phyloP scores from a whole-genome alignment of 2,888 invertebrate species.

The Phrixothrix hirtus region DNA sequence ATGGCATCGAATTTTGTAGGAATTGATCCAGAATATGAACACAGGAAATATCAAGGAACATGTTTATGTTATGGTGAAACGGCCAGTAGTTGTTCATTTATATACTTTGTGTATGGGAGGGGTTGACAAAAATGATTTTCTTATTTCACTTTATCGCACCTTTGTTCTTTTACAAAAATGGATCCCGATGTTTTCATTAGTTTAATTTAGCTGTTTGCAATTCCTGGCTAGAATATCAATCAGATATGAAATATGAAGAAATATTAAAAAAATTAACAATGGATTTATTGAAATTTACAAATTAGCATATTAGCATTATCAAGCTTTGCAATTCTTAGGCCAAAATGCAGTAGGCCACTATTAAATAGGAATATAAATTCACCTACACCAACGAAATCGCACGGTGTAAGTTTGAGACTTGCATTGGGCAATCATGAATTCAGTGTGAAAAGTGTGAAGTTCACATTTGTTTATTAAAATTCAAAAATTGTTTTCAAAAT shows the following conservation, averaged over 20 bases:
- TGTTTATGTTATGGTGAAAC: slow-evolving; percentile 6
- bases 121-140: slow-evolving; percentile 10
- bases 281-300: slow-evolving; percentile 4
- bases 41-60: slow-evolving; percentile 8
- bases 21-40: slow-evolving; percentile 3
- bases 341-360: not conserved
- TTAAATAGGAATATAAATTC: not conserved
- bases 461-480: no score
- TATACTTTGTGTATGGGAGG: slow-evolving; percentile 16
- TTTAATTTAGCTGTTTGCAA: slow-evolving; percentile 8
- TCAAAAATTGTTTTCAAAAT: no score
- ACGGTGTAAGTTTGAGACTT: slow-evolving; percentile 14
- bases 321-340: not conserved
- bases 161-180: no score
- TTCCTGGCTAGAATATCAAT: not conserved
- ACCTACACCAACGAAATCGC: not conserved
- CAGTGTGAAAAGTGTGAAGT: slow-evolving; percentile 1
- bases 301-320: not conserved
- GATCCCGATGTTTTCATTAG: slow-evolving; percentile 12
- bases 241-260: not conserved
- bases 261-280: not conserved
- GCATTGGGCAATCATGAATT: not conserved
- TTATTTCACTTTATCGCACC: no score
- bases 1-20: slow-evolving; percentile 10
- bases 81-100: slow-evolving; percentile 11